Evolutionary conservation across 2,797 vertebrate species (phyloP).

Genomic region (Paramormyrops hopkinsi): DNA sequence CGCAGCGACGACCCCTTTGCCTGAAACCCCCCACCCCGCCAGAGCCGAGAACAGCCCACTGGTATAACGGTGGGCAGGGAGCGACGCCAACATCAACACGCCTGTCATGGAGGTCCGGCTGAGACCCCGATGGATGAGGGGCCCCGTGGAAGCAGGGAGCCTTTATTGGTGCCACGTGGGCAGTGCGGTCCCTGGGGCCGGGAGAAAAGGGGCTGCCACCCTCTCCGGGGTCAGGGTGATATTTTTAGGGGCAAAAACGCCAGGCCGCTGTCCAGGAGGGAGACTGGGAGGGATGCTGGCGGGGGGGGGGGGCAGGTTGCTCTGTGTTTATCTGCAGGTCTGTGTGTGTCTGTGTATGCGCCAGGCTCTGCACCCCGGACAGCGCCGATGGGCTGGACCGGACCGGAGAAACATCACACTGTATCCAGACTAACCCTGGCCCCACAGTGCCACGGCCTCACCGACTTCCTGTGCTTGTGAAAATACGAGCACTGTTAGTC

Average conservation of each 20-base stretch:
- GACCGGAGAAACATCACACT: background rate
- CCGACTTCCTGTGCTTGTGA: background rate
- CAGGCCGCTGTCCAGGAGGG: background rate
- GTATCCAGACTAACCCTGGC: background rate
- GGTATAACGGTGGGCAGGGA: conserved; percentile 25
- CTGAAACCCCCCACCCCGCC: background rate
- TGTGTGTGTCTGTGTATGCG: conserved; percentile 5
- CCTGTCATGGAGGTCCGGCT: conserved; percentile 49
- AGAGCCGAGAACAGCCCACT: background rate
- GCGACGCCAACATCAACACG: conserved; percentile 59
- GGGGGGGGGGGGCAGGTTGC: background rate
- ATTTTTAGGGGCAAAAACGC: background rate
- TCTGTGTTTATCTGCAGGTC: conserved; percentile 8
- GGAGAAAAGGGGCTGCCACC: background rate
- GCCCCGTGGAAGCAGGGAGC: background rate
- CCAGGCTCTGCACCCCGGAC: background rate
- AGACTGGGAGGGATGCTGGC: background rate
- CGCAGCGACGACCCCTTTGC: background rate
- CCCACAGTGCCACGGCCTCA: background rate
- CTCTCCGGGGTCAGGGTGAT: background rate
- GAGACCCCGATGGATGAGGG: conserved; percentile 27
- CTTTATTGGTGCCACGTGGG: background rate
- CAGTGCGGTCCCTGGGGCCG: background rate
- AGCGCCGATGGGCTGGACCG: background rate
- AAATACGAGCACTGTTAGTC: background rate